These are phyloP conservation scores for Ailurus styani DNA, from an alignment of 2,113 vertebrate genomes.

Conservation along the genomic window DNA sequence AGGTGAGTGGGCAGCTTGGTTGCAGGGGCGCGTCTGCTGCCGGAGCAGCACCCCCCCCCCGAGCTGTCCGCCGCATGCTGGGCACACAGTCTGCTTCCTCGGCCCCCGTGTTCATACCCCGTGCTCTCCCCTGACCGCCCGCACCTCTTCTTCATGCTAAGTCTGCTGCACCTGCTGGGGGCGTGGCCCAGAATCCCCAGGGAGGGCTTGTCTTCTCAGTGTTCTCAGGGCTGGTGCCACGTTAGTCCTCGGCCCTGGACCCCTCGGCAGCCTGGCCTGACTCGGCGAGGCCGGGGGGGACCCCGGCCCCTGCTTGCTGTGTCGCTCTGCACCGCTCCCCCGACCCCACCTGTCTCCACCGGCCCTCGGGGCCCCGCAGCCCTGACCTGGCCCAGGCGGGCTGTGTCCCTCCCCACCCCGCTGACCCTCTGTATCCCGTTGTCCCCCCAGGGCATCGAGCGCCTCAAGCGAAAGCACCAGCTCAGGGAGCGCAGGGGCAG, in stretches of 20 bases:
- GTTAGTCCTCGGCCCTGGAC: neutral
- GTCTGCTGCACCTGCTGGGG: neutral
- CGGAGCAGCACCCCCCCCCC: neutral
- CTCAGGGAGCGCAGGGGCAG: constrained; percentile 84
- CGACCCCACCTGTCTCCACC: neutral
- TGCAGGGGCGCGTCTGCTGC: neutral
- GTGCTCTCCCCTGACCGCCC: accelerated
- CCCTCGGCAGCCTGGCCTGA: neutral
- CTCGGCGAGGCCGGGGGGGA: neutral
- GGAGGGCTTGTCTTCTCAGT: neutral
- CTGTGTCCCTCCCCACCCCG: neutral
- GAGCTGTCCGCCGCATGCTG: neutral
- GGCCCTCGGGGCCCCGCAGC: neutral
- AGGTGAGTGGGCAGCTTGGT: constrained; percentile 61
- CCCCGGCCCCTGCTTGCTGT: neutral
- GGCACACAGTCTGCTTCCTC: neutral
- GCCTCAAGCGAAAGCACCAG: constrained; percentile 90
- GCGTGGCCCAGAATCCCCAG: neutral
- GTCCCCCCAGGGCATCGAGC: constrained; percentile 91
- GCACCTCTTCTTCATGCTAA: neutral
- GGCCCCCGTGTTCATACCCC: neutral
- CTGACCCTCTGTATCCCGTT: constrained; percentile 47
- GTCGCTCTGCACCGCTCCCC: neutral
- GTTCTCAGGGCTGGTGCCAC: neutral
- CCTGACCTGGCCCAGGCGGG: neutral